Base-by-base conservation (phyloP, 2,113 vertebrate genomes). In the Delphinus delphis region DNA sequence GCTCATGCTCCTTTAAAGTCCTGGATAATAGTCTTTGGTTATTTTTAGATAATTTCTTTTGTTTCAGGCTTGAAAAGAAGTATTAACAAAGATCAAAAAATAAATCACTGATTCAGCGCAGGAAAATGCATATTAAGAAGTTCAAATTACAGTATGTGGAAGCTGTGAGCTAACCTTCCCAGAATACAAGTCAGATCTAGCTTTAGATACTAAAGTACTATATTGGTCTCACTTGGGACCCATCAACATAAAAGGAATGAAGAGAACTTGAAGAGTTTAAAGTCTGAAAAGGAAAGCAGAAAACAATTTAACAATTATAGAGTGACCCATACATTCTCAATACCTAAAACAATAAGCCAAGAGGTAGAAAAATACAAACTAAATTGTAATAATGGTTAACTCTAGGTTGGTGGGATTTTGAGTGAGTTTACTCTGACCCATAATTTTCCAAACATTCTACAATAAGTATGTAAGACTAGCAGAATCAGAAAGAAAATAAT, bases 31-130 rank as follows among this genome's bases (percentile, higher is more conserved):
- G 58, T 65, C 81, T 89, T 86, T 65, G 25, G 94, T 80, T 97
- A 96, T 90, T 98, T 98, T 98, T 97, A 97, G 95, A 81, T 95
- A 79, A 96, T 93, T 96, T 96, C 93, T 97, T 97, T 97, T 98
- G 96, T 97, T 97, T 97, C 63, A 71, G 87, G 83, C 79, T 97
- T 97, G 79, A 94, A 97, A 97, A 94, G 81, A 82, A 95, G 84
- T 81, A 93, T 96, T 97, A 96, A 95, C 96, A 98, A 97, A 96
- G 95, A 93, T 97, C 79, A 96, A 96, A 98, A 96, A 96, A 92
- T 86, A 97, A 98, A 80, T 97, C 95, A 96, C 93, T 93, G 86
- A 95, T 93, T 97, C 93, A 95, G 87, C 97, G 93, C 82, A 98
- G 79, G 91, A 96, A 97, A 97, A 97, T 92, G 58, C 77, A 89